A percentile compares a stretch with the other conserved stretches of the same genome.
phyloP scores from a whole-genome alignment of 2,113 vertebrate genomes.

The Hippocampus guttulatus region DNA sequence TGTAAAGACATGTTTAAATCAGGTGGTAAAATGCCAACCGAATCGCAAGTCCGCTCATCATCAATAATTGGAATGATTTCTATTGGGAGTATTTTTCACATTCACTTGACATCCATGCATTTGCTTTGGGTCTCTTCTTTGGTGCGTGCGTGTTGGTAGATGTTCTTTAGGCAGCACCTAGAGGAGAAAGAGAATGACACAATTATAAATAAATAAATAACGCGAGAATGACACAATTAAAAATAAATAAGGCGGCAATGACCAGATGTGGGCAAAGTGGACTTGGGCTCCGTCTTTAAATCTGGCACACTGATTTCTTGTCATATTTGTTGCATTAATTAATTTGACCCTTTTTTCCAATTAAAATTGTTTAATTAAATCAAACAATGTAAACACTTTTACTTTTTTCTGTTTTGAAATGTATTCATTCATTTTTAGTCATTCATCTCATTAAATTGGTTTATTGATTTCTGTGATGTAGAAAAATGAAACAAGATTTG shows the following conservation, averaged over 20 bases:
- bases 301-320: neutral
- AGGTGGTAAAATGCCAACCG: neutral
- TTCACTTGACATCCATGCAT: neutral
- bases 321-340: no score
- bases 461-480: neutral
- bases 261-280: neutral
- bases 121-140: constrained; percentile 32
- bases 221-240: neutral
- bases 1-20: neutral
- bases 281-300: neutral
- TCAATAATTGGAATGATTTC: neutral
- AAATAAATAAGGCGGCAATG: no score
- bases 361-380: no score
- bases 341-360: no score
- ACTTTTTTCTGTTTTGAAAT: no score
- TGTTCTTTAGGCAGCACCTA: constrained; percentile 52
- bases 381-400: neutral
- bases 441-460: neutral
- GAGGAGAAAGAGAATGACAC: neutral
- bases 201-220: no score
- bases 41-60: neutral
- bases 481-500: neutral
- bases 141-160: neutral
- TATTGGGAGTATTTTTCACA: no score
- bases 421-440: neutral